Evolutionary conservation across 2,113 vertebrate genomes (phyloP).

Genomic region (Rhea americana): DNA sequence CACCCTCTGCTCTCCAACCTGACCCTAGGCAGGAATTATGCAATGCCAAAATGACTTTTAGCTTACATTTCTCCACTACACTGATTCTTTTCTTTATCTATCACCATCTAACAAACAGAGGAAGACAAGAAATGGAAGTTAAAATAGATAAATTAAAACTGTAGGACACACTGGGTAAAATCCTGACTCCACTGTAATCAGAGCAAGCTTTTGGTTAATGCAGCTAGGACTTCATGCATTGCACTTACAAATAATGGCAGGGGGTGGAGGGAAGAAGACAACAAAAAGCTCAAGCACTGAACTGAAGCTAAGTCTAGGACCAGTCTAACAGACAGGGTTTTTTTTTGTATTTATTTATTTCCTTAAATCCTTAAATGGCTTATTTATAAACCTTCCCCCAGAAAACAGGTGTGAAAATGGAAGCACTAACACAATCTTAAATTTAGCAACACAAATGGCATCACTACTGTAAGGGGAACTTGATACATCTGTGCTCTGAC

Average conservation of each 20-base stretch:
- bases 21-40: background rate
- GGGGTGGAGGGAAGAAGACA: background rate
- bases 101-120: background rate
- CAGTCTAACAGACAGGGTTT: background rate
- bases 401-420: background rate
- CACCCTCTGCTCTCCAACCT: background rate
- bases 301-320: background rate
- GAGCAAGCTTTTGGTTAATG: background rate
- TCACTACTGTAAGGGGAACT: background rate
- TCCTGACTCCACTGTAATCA: background rate
- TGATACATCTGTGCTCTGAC: background rate
- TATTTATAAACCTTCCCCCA: background rate
- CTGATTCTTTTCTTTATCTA: background rate
- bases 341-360: background rate
- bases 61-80: background rate
- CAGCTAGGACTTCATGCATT: background rate
- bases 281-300: background rate
- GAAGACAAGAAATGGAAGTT: background rate
- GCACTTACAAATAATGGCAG: background rate
- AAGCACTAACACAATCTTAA: background rate
- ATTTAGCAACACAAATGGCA: constrained; percentile 12
- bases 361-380: background rate
- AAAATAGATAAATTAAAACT: background rate
- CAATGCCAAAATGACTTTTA: background rate
- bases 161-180: background rate